These are phyloP conservation scores for Poecile atricapillus DNA, from an alignment of 2,113 vertebrate species.

Conservation along the genomic window DNA sequence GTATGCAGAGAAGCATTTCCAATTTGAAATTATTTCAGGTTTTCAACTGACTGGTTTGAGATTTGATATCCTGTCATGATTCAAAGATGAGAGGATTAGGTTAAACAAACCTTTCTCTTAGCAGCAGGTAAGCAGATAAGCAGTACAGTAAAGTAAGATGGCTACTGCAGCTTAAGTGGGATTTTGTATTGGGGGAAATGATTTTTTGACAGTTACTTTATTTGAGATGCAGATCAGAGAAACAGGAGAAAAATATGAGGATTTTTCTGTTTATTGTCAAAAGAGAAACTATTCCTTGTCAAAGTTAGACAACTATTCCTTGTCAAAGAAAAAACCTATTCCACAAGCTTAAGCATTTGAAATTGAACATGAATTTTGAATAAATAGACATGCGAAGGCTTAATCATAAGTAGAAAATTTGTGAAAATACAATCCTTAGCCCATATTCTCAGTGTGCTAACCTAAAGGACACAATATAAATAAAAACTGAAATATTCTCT, in stretches of 20 bases:
- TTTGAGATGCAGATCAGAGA: neutral
- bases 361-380: neutral
- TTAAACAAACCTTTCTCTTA: neutral
- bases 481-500: neutral
- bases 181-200: neutral
- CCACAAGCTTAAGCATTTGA: neutral
- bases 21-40: neutral
- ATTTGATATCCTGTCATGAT: neutral
- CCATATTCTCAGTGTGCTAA: neutral
- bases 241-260: neutral
- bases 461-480: neutral
- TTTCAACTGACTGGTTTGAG: neutral
- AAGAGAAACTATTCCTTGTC: neutral
- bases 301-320: neutral
- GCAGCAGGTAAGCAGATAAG: neutral
- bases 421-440: neutral
- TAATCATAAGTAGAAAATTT: neutral
- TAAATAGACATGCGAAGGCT: neutral
- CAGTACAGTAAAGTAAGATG: neutral
- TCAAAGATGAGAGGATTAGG: neutral
- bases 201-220: neutral
- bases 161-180: neutral
- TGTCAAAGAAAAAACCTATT: neutral
- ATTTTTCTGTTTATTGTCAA: neutral
- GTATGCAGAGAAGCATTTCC: neutral